Base-by-base conservation (phyloP, 2,797 vertebrate genomes). In the Halcyon leucocephala region DNA sequence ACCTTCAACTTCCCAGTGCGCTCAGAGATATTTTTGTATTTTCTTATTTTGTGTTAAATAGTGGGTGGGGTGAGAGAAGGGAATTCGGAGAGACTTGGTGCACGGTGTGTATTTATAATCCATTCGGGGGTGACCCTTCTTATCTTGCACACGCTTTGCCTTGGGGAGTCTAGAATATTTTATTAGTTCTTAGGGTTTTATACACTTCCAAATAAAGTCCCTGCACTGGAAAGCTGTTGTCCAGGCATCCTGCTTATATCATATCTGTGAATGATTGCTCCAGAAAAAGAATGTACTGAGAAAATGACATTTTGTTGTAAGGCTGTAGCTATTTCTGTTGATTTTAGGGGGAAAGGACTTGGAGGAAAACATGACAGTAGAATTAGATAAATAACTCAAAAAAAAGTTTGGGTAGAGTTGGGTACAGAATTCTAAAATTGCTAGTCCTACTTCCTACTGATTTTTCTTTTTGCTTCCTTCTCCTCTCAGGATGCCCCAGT, bases 91-190 rank as follows among this genome's bases (percentile, higher is more conserved):
- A 73, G 90, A 73, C 71, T 85, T 25, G 52, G 7, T 12, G 57
- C 61, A 28, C 6, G 21, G 35, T 55, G 8, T 48, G 4, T 5
- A 37, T 96, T 94, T 92, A 83, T 95, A 90, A 86, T 25, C 90
- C 82, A 5, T 41, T 93, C 64, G 60, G 88, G 42, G 83, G 55
- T 57, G 83, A 72, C 65, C 88, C 65, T 73, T 52, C 66, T 86
- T 80, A 41, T 73, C 94, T 39, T 39, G 80, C 74, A 44, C 74
- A 15, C 14, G 42, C 67, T 92, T 89, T 81, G 82, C 95, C 91
- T 81, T 64, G 31, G 88, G 95, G 29, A 89, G 51, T 60, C 79
- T 42, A 28, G 94, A 96, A 95, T 96, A 70, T 92, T 97, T 95
- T 87, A 94, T 97, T 95, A 90, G 72, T 61, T 67, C 9, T 71